Conservation (phyloP, 2,888 invertebrate species). For the Melanotus villosus region DNA sequence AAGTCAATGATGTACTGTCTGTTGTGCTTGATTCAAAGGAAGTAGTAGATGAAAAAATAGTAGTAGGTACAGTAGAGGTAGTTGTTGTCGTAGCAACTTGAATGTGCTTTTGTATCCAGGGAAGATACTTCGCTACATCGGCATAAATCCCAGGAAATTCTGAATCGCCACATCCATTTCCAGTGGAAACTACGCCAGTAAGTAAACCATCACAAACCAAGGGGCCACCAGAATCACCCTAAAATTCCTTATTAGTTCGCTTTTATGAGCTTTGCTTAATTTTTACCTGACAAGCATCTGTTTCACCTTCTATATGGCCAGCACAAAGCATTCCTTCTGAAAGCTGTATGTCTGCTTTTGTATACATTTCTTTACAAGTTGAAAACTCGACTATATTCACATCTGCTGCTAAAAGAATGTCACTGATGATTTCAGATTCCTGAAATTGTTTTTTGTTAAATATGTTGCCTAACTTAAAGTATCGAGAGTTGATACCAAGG, state of each 20-base stretch:
- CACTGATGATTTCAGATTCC: constrained; percentile 49
- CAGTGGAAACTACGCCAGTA: constrained; percentile 57
- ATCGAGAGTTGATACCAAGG: too few species aligned
- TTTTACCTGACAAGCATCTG: constrained; percentile 51
- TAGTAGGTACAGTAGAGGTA: background rate
- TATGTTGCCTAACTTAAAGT: background rate
- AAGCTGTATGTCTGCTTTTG: background rate
- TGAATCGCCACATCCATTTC: constrained; percentile 53
- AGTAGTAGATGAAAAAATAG: too few species aligned
- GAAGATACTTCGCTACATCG: constrained; percentile 51
- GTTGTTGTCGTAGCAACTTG: background rate
- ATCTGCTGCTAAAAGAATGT: constrained; percentile 50
- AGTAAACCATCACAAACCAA: constrained; percentile 53
- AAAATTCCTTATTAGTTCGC: constrained; percentile 15
- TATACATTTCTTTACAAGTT: constrained; percentile 41
- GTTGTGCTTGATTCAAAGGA: too few species aligned
- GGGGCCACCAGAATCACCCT: constrained; percentile 61
- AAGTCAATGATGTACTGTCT: too few species aligned
- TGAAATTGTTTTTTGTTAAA: constrained; percentile 26
- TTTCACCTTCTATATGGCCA: constrained; percentile 45
- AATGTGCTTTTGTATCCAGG: constrained; percentile 55
- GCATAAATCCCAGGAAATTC: constrained; percentile 58
- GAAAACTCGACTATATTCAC: constrained; percentile 50
- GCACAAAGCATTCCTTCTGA: constrained; percentile 50
- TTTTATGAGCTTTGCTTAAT: background rate